A percentile compares a stretch with the other conserved stretches of the same genome.
phyloP scores from a whole-genome alignment of 2,888 invertebrate species.

The Chaetoderma sp. region DNA sequence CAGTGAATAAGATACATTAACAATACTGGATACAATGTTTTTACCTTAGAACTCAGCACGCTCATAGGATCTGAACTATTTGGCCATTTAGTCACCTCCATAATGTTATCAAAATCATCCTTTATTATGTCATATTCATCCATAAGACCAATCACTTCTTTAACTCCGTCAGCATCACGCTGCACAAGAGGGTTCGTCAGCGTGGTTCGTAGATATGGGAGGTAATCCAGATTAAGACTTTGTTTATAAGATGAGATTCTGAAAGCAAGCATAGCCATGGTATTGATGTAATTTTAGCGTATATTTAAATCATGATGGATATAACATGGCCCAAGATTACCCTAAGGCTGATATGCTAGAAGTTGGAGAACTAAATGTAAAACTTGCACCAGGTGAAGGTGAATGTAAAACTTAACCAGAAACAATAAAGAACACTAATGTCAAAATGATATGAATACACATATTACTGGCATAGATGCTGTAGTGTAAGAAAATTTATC shows the following conservation, averaged over 20 bases:
- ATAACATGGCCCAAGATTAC: not conserved
- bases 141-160: constrained; percentile 79
- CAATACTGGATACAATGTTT: no score
- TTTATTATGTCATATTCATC: constrained; percentile 87
- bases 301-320: not conserved
- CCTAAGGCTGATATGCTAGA: not conserved
- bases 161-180: constrained; percentile 80
- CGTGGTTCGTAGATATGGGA: constrained; percentile 81
- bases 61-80: constrained; percentile 78
- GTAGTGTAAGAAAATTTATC: no score
- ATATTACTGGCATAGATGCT: no score
- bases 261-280: constrained; percentile 45
- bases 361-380: no score
- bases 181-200: constrained; percentile 83
- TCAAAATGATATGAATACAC: no score
- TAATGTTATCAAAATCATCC: constrained; percentile 91
- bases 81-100: constrained; percentile 89
- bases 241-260: constrained; percentile 85
- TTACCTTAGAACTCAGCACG: constrained; percentile 73
- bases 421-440: no score
- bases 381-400: no score
- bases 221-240: constrained; percentile 89
- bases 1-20: no score
- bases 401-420: no score
- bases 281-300: not conserved